Evolutionary conservation across 2,797 vertebrate genomes (phyloP).

Genomic region (Rallus crepitans): DNA sequence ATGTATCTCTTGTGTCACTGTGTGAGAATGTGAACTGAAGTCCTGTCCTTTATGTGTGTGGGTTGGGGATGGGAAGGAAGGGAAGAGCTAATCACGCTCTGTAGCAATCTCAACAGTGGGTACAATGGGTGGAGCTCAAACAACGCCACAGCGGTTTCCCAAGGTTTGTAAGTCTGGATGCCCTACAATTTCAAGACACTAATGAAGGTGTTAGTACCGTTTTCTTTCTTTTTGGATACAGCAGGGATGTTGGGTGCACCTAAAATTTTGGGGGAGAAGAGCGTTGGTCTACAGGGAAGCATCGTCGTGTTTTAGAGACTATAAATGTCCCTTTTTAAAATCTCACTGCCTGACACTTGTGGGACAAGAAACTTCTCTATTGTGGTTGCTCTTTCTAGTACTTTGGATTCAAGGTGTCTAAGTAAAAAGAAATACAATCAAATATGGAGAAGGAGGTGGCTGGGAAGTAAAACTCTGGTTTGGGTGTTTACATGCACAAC

Average conservation of each 20-base stretch:
- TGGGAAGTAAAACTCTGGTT: not conserved
- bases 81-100: not conserved
- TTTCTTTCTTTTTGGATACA: not conserved
- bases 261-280: not conserved
- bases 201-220: not conserved
- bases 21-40: not conserved
- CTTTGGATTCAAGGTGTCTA: not conserved
- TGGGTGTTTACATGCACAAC: not conserved
- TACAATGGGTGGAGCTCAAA: not conserved
- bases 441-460: not conserved
- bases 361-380: not conserved
- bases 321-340: not conserved
- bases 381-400: not conserved
- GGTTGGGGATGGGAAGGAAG: rapidly evolving
- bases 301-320: not conserved
- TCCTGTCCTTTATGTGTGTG: not conserved
- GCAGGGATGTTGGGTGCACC: not conserved
- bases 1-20: not conserved
- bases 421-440: not conserved
- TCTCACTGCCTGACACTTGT: not conserved
- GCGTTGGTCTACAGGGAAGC: not conserved
- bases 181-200: not conserved
- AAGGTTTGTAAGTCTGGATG: not conserved
- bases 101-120: not conserved
- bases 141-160: not conserved